Base-by-base conservation (phyloP, 2,888 invertebrate genomes). In the Acholoe squamosa region DNA sequence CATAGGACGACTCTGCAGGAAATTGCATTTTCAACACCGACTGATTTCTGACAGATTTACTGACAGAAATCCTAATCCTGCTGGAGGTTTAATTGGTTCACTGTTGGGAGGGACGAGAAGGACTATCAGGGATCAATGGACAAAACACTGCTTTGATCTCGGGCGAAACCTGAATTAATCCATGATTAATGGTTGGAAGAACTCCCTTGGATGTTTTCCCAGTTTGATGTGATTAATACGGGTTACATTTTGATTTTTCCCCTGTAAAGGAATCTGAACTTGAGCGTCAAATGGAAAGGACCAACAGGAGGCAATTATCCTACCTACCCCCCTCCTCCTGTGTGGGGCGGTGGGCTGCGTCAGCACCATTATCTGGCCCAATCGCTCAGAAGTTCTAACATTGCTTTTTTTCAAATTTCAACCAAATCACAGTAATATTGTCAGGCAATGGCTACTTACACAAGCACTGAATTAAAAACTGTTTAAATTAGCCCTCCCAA, bases 181-280 rank as follows among this genome's bases (percentile, higher is more conserved):
- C 80, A 80, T 80, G 80, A 80, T 80, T 80, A 80, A 80, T 16
- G 80, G 33, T 80, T 43, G 80, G 43, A 80, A 80, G 80, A 33
- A 80, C 31, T 19, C 31, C 80, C 19, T 43, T 43, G 16, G 43
- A 80, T 34, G 43, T 33, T 80, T 80, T 61, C 33, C 80, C 1
- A 34, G 7, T 19, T 33, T 80, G 33, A 80, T 80, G 80, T 80
- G 43, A 80, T 80, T 80, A 80, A 34, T 80, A 43, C 16, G 61
- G 25, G 28, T 71, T 71, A 71, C 71, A 71, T 71, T 71, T 16
- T 71, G 71, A 71, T 71, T 71, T 71, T 71, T 71, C 5, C 71
- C 28, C 31, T 43, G 43, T 3, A 43, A 16, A 7, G 71, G 71
- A 25, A 71, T 28, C 71, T 71, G 71, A 71, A 71, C 25, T 28